Base-by-base conservation (phyloP, 35 echinoderm and acorn worm genomes). In the Apostichopus parvimensis region DNA sequence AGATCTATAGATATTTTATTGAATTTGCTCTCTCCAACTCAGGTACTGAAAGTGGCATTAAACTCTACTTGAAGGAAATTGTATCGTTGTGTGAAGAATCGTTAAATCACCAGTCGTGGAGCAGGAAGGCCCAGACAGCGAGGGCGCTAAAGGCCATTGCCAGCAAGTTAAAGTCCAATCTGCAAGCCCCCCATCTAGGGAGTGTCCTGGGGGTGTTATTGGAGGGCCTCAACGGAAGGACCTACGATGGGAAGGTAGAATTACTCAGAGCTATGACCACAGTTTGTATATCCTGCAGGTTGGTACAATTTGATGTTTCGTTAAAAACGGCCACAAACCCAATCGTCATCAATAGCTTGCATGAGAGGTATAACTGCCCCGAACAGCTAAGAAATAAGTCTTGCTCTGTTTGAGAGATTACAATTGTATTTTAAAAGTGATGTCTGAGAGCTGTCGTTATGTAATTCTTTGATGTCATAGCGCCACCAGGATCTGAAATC, bases 211-310 rank as follows among this genome's bases (percentile, higher is more conserved):
- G 73, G 14, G 93, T 93, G 6, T 64, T 99, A 53, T 53, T 99
- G 25, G 92, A 91, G 5, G 97, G 97, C 6, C 66, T 99, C 25
- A 80, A 88, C 66, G 97, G 97, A 5, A 99, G 97, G 82, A 99
- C 97, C 72, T 99, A 95, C 93, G 95, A 99, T 76, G 97, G 97
- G 0, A 99, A 99, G 90, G 97, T 95, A n/a, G 94, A 93, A 78
- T 77, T 98, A 60, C 77, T 98, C 5, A 93, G 85, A 65, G 82
- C 96, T 6, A 93, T 98, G 18, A 90, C 92, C 45, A 93, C 94
- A 45, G 92, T 98, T 5, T 95, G 94, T 92, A 90, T 94, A 89
- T 98, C 96, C 13, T 98, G 96, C 92, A 98, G 92, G 96, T 98
- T 91, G 87, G 95, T 86, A 12, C 11, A 53, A 11, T 8, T 78